Base-by-base conservation (phyloP, 2,797 vertebrate species). In the Craterocephalus amniculus region DNA sequence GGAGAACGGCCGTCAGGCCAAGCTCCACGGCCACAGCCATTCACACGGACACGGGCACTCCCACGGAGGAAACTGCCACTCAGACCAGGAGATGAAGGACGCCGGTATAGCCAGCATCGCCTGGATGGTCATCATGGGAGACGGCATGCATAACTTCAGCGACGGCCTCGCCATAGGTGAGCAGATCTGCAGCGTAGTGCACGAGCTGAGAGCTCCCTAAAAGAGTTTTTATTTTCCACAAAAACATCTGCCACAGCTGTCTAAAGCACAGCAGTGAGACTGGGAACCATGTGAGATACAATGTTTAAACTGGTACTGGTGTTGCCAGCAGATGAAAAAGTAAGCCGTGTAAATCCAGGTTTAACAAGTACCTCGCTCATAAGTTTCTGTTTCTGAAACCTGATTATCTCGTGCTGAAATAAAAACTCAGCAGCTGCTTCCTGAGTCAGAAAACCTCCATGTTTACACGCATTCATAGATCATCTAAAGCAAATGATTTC, bases 121-220 rank as follows among this genome's bases (percentile, higher is more conserved):
- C 75, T 99, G 98, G 98, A 99, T 99, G 98, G 98, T 99, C 64
- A 99, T 99, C 89, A 99, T 99, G 98, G 98, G 98, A 35, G 98
- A 99, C 20, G 98, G 98, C 81, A 98, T 99, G 95, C 98, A 99
- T 86, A 99, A 99, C 93, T 99, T 99, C 91, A 99, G 98, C 11
- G 98, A 99, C 18, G 98, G 98, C 34, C 91, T 99, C 32, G 98
- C 98, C 45, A 99, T 99, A 67, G 98, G 98, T 99, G 80, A 93
- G 70, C 12, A 18, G 0, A 4, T n/a, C 11, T 4, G 4, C 31
- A 14, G n/a, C n/a, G n/a, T n/a, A n/a, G n/a, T n/a, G n/a, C n/a
- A n/a, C n/a, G n/a, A n/a, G n/a, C n/a, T n/a, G n/a, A n/a, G n/a
- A n/a, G n/a, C n/a, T n/a, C n/a, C n/a, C n/a, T n/a, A n/a, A n/a